Base-by-base conservation (phyloP, 2,888 invertebrate genomes). In the Orthonevra nobilis region DNA sequence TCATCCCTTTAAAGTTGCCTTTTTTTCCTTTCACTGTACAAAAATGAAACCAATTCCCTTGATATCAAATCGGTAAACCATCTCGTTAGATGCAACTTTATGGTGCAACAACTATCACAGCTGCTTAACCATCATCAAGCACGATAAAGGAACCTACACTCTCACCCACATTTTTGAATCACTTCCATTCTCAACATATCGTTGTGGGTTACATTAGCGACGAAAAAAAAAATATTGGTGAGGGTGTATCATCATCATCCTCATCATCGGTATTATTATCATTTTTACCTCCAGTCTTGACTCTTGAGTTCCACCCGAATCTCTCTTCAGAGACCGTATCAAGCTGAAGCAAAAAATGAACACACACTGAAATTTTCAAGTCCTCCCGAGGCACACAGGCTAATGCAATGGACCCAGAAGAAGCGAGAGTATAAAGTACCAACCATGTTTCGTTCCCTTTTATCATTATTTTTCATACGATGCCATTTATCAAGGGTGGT, bases 81-180 rank as follows among this genome's bases (percentile, higher is more conserved):
- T 70, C 58, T 52, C 32, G 36, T 26, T 70, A 60, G 70, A 70
- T 70, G 70, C 77, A 77, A 70, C 46, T 70, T 77, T 66, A 66
- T 77, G 58, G 52, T 64, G 63, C 64, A 66, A 23, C 40, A 32
- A 54, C 32, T 38, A 48, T 38, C 2, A 4, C 19, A 48, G 48
- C 36, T 61, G 48, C 61, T 30, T 28, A 5, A 19, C 48, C 10
- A 28, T 38, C 12, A n/a, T 14, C 10, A 15, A 10, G 10, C 20
- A 60, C 46, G 48, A n/a, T n/a, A n/a, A 50, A 50, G 70, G 34
- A 56, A 46, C 34, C 14, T 79, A 64, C 46, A 72, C 56, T 56
- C 64, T 63, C 50, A 69, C 63, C 63, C n/a, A n/a, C n/a, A n/a
- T n/a, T 69, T 10, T 7, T 48, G 44, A 30, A 54, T 74, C 44